Conservation (phyloP, 2,888 invertebrate genomes). For the Hirtodrosophila confusa region DNA sequence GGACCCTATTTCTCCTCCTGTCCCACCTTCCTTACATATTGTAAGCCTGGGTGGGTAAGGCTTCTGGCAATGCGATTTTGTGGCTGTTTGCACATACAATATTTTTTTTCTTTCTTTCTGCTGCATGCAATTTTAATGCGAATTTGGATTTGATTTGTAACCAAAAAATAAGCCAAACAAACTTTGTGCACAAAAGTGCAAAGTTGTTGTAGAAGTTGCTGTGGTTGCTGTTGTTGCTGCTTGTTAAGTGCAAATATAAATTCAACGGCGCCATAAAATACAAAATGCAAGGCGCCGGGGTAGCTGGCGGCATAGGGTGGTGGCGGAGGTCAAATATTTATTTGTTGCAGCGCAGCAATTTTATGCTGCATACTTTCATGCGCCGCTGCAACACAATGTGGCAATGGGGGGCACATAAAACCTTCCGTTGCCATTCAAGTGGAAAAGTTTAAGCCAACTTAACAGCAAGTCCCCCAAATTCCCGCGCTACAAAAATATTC, state of each 20-base stretch:
- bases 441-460: constrained; percentile 79
- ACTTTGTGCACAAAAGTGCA: constrained; percentile 56
- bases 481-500: constrained; percentile 30
- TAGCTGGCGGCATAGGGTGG: background rate
- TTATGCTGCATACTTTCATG: constrained; percentile 75
- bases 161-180: constrained; percentile 74
- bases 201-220: constrained; percentile 29
- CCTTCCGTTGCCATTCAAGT: constrained; percentile 78
- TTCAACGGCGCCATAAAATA: constrained; percentile 71
- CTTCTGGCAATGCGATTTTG: constrained; percentile 24
- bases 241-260: constrained; percentile 77
- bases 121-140: constrained; percentile 78
- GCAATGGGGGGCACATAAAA: constrained; percentile 57
- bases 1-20: background rate
- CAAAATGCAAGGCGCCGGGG: constrained; percentile 28
- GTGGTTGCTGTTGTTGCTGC: constrained; percentile 39
- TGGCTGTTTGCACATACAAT: constrained; percentile 27
- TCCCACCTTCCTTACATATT: constrained; percentile 12
- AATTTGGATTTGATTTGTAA: constrained; percentile 78
- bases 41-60: constrained; percentile 5
- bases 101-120: constrained; percentile 19
- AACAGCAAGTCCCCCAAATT: constrained; percentile 31
- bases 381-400: constrained; percentile 69
- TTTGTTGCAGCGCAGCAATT: constrained; percentile 72
- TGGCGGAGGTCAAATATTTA: constrained; percentile 66